A percentile compares a stretch with the other conserved stretches of the same genome.
phyloP scores from a whole-genome alignment of 2,113 vertebrate species.

The Chamaetylas fuelleborni region DNA sequence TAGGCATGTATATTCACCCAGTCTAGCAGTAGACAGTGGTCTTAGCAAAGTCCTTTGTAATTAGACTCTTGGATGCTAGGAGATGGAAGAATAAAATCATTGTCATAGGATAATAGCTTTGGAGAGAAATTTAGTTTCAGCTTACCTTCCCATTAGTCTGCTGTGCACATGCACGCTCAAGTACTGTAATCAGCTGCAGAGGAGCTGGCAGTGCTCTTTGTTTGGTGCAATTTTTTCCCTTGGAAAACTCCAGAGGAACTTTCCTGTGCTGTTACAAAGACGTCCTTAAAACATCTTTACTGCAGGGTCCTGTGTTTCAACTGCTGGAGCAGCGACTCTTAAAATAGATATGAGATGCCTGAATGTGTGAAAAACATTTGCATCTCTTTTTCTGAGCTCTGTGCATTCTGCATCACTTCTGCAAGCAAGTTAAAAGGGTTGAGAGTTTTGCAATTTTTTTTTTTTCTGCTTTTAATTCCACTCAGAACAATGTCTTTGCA shows the following conservation, averaged over 20 bases:
- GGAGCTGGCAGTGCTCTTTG: neutral
- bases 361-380: slow-evolving; percentile 41
- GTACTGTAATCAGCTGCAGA: neutral
- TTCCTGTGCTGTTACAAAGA: neutral
- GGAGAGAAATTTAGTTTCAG: neutral
- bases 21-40: neutral
- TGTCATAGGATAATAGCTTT: neutral
- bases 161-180: neutral
- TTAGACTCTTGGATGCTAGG: neutral
- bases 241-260: neutral
- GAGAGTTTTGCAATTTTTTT: neutral
- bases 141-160: neutral
- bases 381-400: slow-evolving; percentile 1
- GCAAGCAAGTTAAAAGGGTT: neutral
- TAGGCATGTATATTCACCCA: neutral
- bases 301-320: neutral
- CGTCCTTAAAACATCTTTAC: neutral
- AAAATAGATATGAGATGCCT: slow-evolving; percentile 22
- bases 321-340: neutral
- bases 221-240: neutral
- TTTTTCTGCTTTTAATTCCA: neutral
- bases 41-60: neutral
- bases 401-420: neutral
- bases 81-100: neutral
- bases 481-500: neutral